phyloP scores from a whole-genome alignment of 2,797 vertebrate genomes.

The Malacoraja senta region DNA sequence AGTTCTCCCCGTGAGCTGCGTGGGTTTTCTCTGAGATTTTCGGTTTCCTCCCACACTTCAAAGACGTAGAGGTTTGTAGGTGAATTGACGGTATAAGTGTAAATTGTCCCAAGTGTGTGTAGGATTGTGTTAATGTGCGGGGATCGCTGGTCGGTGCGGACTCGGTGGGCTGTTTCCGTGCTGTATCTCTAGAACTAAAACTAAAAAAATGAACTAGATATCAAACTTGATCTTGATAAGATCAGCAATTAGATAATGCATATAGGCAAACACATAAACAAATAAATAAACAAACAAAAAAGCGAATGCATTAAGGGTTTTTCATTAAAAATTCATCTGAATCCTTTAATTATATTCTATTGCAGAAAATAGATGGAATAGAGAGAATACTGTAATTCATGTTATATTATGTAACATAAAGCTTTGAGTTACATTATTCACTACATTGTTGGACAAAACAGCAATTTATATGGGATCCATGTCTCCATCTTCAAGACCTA shows the following conservation, averaged over 20 bases:
- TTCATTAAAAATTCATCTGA: neutral
- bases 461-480: neutral
- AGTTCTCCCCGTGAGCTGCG: too few relatives aligned
- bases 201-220: neutral
- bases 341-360: neutral
- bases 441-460: neutral
- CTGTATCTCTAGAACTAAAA: too few relatives aligned
- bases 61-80: too few relatives aligned
- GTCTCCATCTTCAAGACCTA: neutral
- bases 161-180: too few relatives aligned
- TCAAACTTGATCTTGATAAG: neutral
- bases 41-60: too few relatives aligned
- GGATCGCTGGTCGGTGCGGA: too few relatives aligned
- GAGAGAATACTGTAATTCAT: neutral
- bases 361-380: neutral
- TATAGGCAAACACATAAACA: neutral
- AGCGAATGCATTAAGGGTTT: neutral
- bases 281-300: neutral
- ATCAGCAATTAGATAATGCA: neutral
- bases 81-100: too few relatives aligned
- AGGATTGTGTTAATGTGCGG: too few relatives aligned
- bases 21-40: too few relatives aligned
- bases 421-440: neutral
- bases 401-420: neutral
- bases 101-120: too few relatives aligned